Evolutionary conservation across 2,113 vertebrate genomes (phyloP), one percentile per base, ranked within the genome.

Genomic region (Ardeotis arabs): DNA sequence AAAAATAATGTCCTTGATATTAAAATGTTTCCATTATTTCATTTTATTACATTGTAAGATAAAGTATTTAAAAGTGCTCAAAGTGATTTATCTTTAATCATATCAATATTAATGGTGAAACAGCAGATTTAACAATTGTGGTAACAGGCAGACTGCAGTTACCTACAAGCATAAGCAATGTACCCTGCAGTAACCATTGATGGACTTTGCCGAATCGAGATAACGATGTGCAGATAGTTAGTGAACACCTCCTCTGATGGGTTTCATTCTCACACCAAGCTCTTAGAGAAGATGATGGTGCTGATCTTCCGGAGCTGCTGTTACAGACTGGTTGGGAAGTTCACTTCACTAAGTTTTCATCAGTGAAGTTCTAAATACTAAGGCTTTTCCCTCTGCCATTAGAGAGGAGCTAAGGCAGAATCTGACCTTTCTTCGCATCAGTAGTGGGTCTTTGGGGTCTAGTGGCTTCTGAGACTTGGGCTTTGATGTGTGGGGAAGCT

Each of bases 391-490:
- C 35, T 52, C 82, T 84, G 27, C 15, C 7, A 9, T 45, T 21
- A 22, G 27, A 50, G 6, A 7, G 4, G 6, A 87, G 17, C 8
- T 63, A 44, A 55, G 27, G n/a, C 63, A 72, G 58, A 59, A 47
- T 39, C 19, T 35, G 5, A 7, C 6, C 12, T 50, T 12, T 39
- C 53, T 60, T 64, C 0, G 1, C 22, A 37, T 2, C 8, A 8
- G 8, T 10, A 45, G 22, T 1, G 2, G 10, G 6, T 22, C 2
- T 91, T 68, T 14, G 21, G 8, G 6, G 2, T 84, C 16, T 16
- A 9, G 28, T 45, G 67, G 15, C 10, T 59, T 62, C 52, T 49
- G 52, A 66, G 55, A 53, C 13, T 13, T 28, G 20, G 5, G 11
- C 12, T 80, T 73, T 80, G 23, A 24, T 73, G 49, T 20, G 14